Conservation (phyloP, 2,113 vertebrate species). For the Passer domesticus region DNA sequence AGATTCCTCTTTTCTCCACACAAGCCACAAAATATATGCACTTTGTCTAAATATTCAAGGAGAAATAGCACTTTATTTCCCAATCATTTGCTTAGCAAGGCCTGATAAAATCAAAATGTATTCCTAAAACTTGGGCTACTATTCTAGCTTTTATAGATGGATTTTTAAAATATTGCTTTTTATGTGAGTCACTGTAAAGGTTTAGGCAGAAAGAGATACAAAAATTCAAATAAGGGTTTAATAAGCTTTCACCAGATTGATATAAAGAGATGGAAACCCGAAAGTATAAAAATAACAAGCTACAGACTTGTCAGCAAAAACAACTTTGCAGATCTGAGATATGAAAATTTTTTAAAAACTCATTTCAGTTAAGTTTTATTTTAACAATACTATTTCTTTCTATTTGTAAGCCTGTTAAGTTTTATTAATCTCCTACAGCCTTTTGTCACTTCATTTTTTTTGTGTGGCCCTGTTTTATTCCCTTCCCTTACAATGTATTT, state of each 20-base stretch:
- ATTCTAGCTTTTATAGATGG: background rate
- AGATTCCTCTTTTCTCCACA: background rate
- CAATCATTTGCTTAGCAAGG: slow-evolving; percentile 1
- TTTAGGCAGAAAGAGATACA: slow-evolving; percentile 51
- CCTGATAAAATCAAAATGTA: slow-evolving; percentile 60
- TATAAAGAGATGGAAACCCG: slow-evolving; percentile 46
- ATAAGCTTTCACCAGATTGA: slow-evolving; percentile 68
- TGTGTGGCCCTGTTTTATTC: background rate
- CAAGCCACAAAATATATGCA: background rate
- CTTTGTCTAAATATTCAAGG: slow-evolving; percentile 24
- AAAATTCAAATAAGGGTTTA: slow-evolving; percentile 68
- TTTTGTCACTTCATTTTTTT: slow-evolving; percentile 5
- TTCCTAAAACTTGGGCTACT: background rate
- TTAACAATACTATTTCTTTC: slow-evolving; percentile 20
- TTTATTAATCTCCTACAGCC: slow-evolving; percentile 35
- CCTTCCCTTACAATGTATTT: slow-evolving; percentile 54
- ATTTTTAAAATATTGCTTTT: background rate
- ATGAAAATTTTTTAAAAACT: slow-evolving; percentile 39
- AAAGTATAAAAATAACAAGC: slow-evolving; percentile 67
- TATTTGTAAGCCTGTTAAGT: slow-evolving; percentile 15
- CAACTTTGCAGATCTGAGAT: slow-evolving; percentile 55
- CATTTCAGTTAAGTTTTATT: slow-evolving; percentile 43
- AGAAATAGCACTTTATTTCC: slow-evolving; percentile 45
- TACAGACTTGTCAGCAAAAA: slow-evolving; percentile 65
- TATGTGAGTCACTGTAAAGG: slow-evolving; percentile 43